Evolutionary conservation across 2,113 vertebrate genomes (phyloP).

Genomic region (Syngnathus typhle): DNA sequence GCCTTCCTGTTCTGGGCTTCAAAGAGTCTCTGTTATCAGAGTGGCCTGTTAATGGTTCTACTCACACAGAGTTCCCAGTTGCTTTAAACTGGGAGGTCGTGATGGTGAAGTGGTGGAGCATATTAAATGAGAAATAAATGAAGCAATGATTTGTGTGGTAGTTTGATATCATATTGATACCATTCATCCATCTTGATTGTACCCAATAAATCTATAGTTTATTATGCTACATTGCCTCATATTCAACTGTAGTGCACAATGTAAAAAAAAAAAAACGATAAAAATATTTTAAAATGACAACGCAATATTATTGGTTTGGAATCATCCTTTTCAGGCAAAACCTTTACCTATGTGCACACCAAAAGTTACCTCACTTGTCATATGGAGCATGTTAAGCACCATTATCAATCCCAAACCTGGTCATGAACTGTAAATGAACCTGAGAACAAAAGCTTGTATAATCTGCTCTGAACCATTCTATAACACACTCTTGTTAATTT

Average conservation of each 20-base stretch:
- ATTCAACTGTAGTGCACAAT: not conserved
- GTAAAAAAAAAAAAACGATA: no score
- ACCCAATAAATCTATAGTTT: not conserved
- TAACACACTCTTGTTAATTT: not conserved
- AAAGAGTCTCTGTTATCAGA: constrained; percentile 51
- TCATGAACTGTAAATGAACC: constrained; percentile 10
- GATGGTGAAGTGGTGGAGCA: not conserved
- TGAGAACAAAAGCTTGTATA: not conserved
- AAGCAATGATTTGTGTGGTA: not conserved
- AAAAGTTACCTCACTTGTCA: not conserved
- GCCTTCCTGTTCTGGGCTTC: constrained; percentile 43
- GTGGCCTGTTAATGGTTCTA: constrained; percentile 31
- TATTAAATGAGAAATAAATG: constrained; percentile 21
- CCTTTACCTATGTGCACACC: not conserved
- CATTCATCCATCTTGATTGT: not conserved
- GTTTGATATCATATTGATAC: not conserved
- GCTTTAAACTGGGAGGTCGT: constrained; percentile 40
- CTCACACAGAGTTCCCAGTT: constrained; percentile 33
- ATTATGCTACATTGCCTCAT: not conserved
- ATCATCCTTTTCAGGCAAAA: no score
- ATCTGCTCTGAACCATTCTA: not conserved
- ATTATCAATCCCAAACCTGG: not conserved
- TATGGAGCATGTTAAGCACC: not conserved
- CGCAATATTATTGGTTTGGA: not conserved
- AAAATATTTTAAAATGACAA: no score